phyloP scores from a whole-genome alignment of 2,113 vertebrate species.

The Chroicocephalus ridibundus region DNA sequence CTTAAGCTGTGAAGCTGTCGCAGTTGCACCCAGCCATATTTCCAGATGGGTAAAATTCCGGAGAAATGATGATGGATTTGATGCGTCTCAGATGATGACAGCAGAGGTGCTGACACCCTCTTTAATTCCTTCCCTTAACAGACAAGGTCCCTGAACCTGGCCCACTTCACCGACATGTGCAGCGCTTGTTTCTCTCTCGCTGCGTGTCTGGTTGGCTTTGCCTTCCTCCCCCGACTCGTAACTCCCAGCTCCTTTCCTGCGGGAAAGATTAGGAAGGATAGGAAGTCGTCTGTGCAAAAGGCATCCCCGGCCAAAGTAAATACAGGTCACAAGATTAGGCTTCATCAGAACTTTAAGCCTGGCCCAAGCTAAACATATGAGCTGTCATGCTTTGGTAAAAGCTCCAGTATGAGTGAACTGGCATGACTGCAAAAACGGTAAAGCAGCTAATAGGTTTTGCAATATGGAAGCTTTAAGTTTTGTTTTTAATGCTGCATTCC shows the following conservation, averaged over 20 bases:
- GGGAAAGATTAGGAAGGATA: constrained; percentile 72
- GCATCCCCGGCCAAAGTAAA: constrained; percentile 70
- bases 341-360: constrained; percentile 73
- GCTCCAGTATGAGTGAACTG: constrained; percentile 56
- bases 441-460: constrained; percentile 66
- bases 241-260: constrained; percentile 55
- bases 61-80: background rate
- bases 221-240: background rate
- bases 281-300: constrained; percentile 70
- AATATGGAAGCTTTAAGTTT: constrained; percentile 60
- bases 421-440: constrained; percentile 48
- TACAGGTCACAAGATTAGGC: constrained; percentile 75
- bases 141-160: constrained; percentile 46
- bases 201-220: constrained; percentile 37
- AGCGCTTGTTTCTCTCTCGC: background rate
- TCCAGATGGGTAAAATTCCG: constrained; percentile 50
- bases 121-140: constrained; percentile 31
- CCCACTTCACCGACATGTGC: background rate
- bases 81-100: background rate
- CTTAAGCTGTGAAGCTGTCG: background rate
- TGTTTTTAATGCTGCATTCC: constrained; percentile 63
- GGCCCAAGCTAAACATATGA: constrained; percentile 73
- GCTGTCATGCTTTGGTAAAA: constrained; percentile 66
- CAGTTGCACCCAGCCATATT: background rate
- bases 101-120: background rate